These are phyloP conservation scores for Macropodus opercularis DNA, from an alignment of 2,797 vertebrate genomes.

Conservation along the genomic window DNA sequence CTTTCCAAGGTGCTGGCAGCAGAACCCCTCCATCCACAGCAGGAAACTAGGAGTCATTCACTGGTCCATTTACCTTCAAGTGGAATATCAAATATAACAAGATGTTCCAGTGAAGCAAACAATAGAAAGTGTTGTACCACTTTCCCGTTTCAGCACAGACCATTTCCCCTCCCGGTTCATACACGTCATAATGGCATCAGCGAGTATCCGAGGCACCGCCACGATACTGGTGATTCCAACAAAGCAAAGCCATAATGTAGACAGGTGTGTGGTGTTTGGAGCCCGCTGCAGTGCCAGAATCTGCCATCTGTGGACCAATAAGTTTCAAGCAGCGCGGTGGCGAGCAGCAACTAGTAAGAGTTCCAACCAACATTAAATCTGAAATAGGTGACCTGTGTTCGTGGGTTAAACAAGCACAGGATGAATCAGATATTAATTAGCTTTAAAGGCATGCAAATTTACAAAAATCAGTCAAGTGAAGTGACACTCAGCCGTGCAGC, in stretches of 20 bases:
- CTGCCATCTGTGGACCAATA: conserved; percentile 51
- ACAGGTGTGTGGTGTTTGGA: conserved; percentile 19
- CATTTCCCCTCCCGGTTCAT: conserved; percentile 48
- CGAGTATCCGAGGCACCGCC: conserved; percentile 42
- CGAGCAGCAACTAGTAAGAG: conserved; percentile 22
- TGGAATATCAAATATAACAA: conserved; percentile 70
- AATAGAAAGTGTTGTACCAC: conserved; percentile 33
- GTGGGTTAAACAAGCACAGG: conserved; percentile 40
- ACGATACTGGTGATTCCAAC: conserved; percentile 44
- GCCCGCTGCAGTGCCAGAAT: conserved; percentile 36
- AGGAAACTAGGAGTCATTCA: conserved; percentile 59
- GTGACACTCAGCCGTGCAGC: conserved; percentile 40
- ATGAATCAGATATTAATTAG: conserved; percentile 68
- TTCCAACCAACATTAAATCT: conserved; percentile 26
- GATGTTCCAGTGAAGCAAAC: conserved; percentile 58
- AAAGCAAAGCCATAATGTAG: conserved; percentile 31
- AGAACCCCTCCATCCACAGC: conserved; percentile 55
- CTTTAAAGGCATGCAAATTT: conserved; percentile 58
- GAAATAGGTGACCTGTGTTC: conserved; percentile 49
- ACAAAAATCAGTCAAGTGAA: conserved; percentile 56
- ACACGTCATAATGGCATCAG: conserved; percentile 36
- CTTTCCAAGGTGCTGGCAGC: conserved; percentile 51
- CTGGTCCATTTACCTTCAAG: conserved; percentile 77
- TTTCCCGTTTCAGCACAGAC: conserved; percentile 51
- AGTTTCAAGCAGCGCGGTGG: conserved; percentile 35